Evolutionary conservation across 1,140 invertebrate species (phyloP).

Genomic region (Drosophila pachea): DNA sequence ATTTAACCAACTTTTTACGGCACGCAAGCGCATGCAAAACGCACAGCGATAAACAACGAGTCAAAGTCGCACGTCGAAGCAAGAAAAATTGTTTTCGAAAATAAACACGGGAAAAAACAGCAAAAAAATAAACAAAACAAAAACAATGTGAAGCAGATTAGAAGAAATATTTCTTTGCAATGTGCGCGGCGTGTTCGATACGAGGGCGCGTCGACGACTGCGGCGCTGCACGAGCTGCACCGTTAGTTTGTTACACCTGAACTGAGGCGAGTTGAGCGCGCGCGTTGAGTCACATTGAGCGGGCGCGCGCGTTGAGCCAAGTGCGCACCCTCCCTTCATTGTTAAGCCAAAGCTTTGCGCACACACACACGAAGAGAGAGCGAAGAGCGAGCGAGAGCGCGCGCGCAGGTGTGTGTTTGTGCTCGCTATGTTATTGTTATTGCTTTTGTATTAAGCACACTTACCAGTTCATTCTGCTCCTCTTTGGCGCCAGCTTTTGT

Average conservation of each 20-base stretch:
- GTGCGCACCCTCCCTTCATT: constrained; percentile 28
- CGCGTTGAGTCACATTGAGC: constrained; percentile 13
- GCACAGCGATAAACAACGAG: constrained; percentile 37
- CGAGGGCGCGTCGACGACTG: constrained; percentile 71
- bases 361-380: constrained; percentile 10
- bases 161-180: not conserved
- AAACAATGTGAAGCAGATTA: too few relatives aligned
- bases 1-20: constrained; percentile 41
- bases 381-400: not conserved
- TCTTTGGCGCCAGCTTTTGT: constrained; percentile 71
- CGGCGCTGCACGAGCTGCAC: constrained; percentile 61
- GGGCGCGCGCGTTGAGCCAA: constrained; percentile 34
- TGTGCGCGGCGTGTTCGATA: constrained; percentile 51
- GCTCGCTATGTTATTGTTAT: constrained; percentile 5
- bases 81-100: not conserved
- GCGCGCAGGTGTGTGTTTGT: constrained; percentile 8
- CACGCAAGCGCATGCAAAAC: constrained; percentile 10
- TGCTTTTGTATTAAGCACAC: constrained; percentile 24
- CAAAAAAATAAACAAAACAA: constrained; percentile 20
- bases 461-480: constrained; percentile 71
- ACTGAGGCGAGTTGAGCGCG: constrained; percentile 29
- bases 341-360: constrained; percentile 18
- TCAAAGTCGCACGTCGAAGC: constrained; percentile 22
- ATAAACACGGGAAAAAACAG: constrained; percentile 12
- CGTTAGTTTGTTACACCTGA: constrained; percentile 77